Conservation (phyloP, 1,140 invertebrate species). For the Marisa cornuarietis region DNA sequence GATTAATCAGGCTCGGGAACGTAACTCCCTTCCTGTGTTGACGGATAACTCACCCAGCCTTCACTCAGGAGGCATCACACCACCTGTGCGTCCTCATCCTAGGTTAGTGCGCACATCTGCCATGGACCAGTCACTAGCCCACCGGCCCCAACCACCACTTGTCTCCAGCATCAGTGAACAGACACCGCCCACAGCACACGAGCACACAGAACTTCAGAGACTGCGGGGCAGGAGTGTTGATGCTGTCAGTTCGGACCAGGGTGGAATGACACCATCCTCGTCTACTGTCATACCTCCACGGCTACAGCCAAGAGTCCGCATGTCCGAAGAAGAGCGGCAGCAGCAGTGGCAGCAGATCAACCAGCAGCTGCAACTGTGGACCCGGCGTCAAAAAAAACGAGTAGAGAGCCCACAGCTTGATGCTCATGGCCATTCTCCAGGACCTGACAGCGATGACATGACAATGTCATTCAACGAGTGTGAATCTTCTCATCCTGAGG, state of each 20-base stretch:
- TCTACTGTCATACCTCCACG: conserved; percentile 41
- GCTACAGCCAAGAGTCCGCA: conserved; percentile 44
- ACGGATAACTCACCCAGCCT: conserved; percentile 1
- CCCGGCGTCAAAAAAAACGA: conserved; percentile 49
- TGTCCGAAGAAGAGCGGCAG: conserved; percentile 57
- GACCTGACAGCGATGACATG: conserved; percentile 18
- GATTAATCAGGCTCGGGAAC: conserved; percentile 19
- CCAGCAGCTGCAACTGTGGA: conserved; percentile 60
- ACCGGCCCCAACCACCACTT: conserved; percentile 9
- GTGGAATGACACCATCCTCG: conserved; percentile 18
- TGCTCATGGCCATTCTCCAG: conserved; percentile 27
- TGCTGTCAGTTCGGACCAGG: conserved; percentile 25
- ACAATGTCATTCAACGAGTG: conserved; percentile 21
- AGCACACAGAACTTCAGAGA: conserved; percentile 5
- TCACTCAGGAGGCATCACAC: conserved; percentile 9
- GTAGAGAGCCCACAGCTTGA: conserved; percentile 15
- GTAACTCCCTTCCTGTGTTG: conserved; percentile 22
- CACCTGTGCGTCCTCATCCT: conserved; percentile 13
- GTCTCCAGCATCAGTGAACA: conserved; percentile 29
- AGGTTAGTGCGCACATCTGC: conserved; percentile 10
- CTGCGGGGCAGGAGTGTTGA: conserved; percentile 29
- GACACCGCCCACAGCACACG: not conserved
- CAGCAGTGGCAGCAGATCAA: conserved; percentile 58
- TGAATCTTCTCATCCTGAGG: conserved; percentile 15
- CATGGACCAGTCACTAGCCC: not conserved